Conservation (phyloP, 2,797 vertebrate species). For the Parotocinclus haroldoi region DNA sequence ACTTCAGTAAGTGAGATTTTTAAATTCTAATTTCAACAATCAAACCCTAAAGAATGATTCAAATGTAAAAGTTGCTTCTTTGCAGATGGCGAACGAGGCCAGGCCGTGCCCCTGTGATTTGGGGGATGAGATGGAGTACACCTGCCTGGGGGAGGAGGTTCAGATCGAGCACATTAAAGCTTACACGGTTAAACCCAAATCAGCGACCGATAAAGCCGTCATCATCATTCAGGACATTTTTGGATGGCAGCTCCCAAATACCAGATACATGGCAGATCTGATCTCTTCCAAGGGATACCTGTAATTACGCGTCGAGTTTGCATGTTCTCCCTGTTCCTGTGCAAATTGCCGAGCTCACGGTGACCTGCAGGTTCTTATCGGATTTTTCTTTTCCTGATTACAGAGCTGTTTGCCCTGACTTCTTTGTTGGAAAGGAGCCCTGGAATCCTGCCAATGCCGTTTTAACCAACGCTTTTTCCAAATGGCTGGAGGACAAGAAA, state of each 20-base stretch:
- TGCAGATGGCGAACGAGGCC: slow-evolving; percentile 86
- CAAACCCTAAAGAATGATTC: no score
- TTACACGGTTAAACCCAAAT: slow-evolving; percentile 76
- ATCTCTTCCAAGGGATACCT: slow-evolving; percentile 84
- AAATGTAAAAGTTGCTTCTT: slow-evolving; percentile 1
- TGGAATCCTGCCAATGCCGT: slow-evolving; percentile 71
- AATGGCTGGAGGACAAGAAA: slow-evolving; percentile 73
- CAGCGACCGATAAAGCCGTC: slow-evolving; percentile 76
- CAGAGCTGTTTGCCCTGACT: slow-evolving; percentile 76
- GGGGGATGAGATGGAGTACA: slow-evolving; percentile 79
- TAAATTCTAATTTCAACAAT: no score
- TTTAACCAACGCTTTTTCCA: slow-evolving; percentile 60
- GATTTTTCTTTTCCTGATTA: slow-evolving; percentile 10
- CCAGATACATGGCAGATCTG: slow-evolving; percentile 88
- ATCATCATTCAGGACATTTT: slow-evolving; percentile 86
- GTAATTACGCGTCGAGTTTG: slow-evolving; percentile 59
- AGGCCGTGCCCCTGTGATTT: slow-evolving; percentile 82
- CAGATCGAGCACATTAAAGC: slow-evolving; percentile 81
- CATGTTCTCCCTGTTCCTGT: no score
- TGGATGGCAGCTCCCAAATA: slow-evolving; percentile 88
- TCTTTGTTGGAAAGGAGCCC: slow-evolving; percentile 73
- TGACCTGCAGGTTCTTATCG: neutral
- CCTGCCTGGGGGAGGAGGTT: slow-evolving; percentile 79
- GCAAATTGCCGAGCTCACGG: no score
- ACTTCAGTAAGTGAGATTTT: no score